phyloP scores from a whole-genome alignment of 2,797 vertebrate species.

The Antennarius maculatus region DNA sequence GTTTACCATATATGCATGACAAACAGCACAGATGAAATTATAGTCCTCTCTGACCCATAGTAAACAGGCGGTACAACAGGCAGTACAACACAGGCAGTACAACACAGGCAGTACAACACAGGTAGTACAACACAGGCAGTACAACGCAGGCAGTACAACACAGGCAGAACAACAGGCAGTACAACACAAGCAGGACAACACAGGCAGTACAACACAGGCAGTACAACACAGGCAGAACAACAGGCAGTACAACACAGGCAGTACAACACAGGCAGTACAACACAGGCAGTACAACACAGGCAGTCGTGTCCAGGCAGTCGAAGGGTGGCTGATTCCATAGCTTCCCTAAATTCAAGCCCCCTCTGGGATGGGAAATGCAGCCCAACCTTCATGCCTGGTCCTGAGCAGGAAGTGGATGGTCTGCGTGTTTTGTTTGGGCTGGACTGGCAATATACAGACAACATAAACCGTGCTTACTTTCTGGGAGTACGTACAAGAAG shows the following conservation, averaged over 20 bases:
- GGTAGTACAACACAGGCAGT: too few relatives aligned
- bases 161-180: constrained; percentile 46
- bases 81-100: constrained; percentile 48
- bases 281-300: constrained; percentile 27
- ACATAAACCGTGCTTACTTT: constrained; percentile 54
- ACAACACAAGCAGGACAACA: constrained; percentile 55
- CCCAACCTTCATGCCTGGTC: constrained; percentile 57
- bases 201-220: constrained; percentile 45
- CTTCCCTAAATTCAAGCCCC: constrained; percentile 43
- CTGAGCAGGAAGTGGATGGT: constrained; percentile 71
- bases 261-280: constrained; percentile 55
- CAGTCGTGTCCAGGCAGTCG: constrained; percentile 46
- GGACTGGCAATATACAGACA: constrained; percentile 62
- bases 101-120: constrained; percentile 15
- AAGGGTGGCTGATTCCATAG: constrained; percentile 42
- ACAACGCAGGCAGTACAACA: constrained; percentile 19
- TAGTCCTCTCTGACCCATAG: too few relatives aligned
- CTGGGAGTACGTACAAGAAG: constrained; percentile 53
- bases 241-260: constrained; percentile 45
- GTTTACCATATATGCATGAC: too few relatives aligned
- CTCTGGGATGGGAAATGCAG: constrained; percentile 43
- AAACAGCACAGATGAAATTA: too few relatives aligned
- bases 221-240: too few relatives aligned
- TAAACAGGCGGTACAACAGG: too few relatives aligned
- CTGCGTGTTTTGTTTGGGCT: constrained; percentile 71